Evolutionary conservation across 2,797 vertebrate species (phyloP).

Genomic region (Varecia variegata): DNA sequence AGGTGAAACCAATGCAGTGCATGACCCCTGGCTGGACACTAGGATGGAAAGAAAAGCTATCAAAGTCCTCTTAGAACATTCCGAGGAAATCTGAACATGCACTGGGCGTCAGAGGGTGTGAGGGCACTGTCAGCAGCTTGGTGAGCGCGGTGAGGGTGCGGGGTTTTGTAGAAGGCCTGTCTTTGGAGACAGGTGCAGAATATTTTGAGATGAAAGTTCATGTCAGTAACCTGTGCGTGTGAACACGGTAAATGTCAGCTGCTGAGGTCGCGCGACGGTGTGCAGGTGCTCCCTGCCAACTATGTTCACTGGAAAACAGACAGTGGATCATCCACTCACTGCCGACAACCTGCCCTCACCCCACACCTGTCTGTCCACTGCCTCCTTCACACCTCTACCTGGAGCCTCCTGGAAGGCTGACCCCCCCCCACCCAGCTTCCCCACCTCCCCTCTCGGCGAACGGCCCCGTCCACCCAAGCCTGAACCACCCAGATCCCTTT

Average conservation of each 20-base stretch:
- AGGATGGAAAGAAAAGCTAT: background rate
- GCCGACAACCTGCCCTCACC: background rate
- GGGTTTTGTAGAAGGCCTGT: background rate
- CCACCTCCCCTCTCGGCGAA: background rate
- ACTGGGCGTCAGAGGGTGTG: background rate
- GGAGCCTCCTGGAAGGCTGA: background rate
- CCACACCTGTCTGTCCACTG: background rate
- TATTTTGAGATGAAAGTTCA: background rate
- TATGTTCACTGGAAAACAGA: background rate
- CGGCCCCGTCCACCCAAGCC: background rate
- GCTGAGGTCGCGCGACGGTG: background rate
- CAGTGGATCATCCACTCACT: background rate
- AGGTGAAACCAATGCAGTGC: background rate
- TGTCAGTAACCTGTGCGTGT: accelerated
- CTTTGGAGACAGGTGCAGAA: background rate
- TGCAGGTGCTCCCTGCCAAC: background rate
- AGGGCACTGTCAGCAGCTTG: background rate
- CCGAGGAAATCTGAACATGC: background rate
- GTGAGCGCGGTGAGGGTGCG: too few species aligned
- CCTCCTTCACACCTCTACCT: background rate
- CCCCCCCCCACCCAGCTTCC: background rate
- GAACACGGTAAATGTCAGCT: accelerated
- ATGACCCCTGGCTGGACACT: background rate
- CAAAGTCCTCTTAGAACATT: background rate
- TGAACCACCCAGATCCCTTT: background rate